Conservation (phyloP, 2,797 vertebrate genomes). For the Anisognathus igniventris region DNA sequence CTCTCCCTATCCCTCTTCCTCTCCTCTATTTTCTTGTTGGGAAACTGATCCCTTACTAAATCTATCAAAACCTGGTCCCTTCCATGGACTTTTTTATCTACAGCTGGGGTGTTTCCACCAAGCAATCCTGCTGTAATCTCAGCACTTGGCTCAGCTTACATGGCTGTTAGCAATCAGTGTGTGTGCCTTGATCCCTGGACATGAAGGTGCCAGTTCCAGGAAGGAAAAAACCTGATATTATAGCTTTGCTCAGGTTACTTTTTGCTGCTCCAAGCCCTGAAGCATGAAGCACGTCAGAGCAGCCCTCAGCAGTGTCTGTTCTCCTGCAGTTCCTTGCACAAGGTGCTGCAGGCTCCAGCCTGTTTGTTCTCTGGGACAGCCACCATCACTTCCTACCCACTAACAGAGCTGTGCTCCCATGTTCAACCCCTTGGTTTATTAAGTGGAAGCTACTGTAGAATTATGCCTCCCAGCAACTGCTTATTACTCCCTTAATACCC, state of each 20-base stretch:
- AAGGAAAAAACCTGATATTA: background rate
- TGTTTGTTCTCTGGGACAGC: background rate
- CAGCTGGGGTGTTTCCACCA: background rate
- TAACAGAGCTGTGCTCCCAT: background rate
- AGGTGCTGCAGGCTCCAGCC: background rate
- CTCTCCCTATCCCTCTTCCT: too few species aligned
- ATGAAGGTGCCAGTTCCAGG: background rate
- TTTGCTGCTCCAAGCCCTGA: background rate
- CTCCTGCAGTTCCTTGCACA: background rate
- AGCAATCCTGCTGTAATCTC: background rate
- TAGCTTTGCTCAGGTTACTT: background rate
- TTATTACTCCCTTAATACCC: background rate
- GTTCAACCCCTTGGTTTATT: background rate
- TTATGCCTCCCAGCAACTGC: slow-evolving; percentile 6
- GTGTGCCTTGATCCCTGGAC: rapidly evolving
- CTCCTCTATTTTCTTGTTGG: too few species aligned
- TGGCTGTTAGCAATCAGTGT: background rate
- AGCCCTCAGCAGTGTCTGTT: background rate
- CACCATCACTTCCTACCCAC: background rate
- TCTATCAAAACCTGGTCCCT: background rate
- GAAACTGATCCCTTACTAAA: background rate
- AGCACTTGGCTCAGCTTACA: background rate
- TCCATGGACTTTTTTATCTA: background rate
- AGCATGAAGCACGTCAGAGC: background rate
- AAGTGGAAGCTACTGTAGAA: background rate